phyloP scores from a whole-genome alignment of 2,113 vertebrate species.

The Tragelaphus strepsiceros region DNA sequence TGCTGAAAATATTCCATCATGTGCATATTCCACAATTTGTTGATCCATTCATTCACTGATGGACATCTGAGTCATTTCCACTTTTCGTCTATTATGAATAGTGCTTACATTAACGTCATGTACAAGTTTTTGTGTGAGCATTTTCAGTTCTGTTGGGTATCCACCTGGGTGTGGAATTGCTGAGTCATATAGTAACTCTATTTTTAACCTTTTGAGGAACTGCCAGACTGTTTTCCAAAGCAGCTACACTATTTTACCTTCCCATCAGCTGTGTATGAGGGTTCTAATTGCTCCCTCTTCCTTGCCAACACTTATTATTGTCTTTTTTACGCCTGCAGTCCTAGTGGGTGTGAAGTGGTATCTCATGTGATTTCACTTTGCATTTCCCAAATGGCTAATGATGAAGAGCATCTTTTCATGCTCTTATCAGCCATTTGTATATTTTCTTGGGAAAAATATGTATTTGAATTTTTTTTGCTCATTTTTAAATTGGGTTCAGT shows the following conservation, averaged over 20 bases:
- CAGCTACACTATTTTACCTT: background rate
- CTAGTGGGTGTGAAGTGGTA: background rate
- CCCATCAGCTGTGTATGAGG: background rate
- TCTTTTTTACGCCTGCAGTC: background rate
- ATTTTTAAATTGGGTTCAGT: background rate
- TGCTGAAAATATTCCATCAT: background rate
- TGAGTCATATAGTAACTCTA: background rate
- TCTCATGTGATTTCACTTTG: background rate
- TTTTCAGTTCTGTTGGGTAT: background rate
- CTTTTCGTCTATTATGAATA: background rate
- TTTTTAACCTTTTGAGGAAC: background rate
- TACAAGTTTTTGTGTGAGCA: background rate
- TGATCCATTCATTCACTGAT: accelerated
- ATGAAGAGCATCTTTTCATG: background rate
- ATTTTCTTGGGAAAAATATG: background rate
- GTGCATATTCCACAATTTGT: background rate
- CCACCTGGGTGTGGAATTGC: background rate
- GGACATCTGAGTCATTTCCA: background rate
- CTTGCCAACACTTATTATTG: background rate
- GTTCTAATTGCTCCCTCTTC: background rate
- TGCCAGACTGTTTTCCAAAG: background rate
- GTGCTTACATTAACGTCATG: background rate
- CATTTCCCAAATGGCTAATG: background rate
- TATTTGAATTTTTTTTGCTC: background rate
- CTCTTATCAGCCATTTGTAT: background rate